Evolutionary conservation across 2,797 vertebrate species (phyloP), one percentile per base, ranked within the genome.

Genomic region (Sebastes taczanowskii): DNA sequence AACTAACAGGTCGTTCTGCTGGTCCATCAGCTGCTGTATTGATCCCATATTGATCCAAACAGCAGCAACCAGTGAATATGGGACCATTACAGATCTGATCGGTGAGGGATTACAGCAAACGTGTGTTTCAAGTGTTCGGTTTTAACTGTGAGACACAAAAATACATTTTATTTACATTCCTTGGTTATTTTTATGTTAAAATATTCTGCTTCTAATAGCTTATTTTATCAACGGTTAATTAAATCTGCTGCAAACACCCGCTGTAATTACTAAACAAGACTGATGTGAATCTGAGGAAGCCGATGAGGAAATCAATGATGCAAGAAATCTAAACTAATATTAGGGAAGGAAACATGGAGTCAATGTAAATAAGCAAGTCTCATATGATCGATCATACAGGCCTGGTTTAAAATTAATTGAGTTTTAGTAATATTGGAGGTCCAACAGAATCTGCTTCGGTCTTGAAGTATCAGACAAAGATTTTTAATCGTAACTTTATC

Each of bases 1-100:
- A 80, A 87, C 85, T 53, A 81, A 71, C 80, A 60, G 86, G 30
- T 83, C 78, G 80, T 75, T 67, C 78, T 77, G 82, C 78, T 74
- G 82, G 76, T 82, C 74, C 81, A 81, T 86, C 89, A 84, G 92
- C 87, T 85, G 83, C 68, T 3, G n/a, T 34, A 90, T 91, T 68
- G 92, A 92, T 84, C 80, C 53, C 0, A 1, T 14, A 91, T 93
- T 27, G 91, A 92, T 84, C 82, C 34, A 1, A 84, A 75, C 77
- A 58, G 83, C 86, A 71, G 88, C 84, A 14, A 25, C 59, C 68
- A 38, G 61, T 16, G 49, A 73, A 65, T 8, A 10, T 18, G 49
- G 58, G n/a, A 49, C 65, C 56, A 23, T 29, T 49, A 71, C 6
- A 25, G 70, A 56, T n/a, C 65, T 34, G 76, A 76, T 11, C 20